Evolutionary conservation across 1,140 invertebrate species (phyloP).

Genomic region (Drosophila sp.): DNA sequence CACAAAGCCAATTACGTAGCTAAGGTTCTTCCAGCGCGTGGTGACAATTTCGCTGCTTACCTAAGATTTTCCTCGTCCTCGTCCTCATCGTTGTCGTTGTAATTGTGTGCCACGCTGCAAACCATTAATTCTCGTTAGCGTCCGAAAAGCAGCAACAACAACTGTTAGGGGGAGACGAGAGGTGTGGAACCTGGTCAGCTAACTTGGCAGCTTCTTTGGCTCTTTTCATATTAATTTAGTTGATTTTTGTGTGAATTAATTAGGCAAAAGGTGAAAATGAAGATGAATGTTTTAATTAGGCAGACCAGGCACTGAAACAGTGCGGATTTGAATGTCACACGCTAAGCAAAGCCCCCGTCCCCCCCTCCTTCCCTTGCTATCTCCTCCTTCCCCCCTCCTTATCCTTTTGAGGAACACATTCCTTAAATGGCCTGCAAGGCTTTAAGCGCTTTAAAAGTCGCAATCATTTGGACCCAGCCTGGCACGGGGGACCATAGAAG

Average conservation of each 20-base stretch:
- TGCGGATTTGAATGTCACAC: conserved; percentile 78
- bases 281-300: conserved; percentile 85
- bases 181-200: conserved; percentile 59
- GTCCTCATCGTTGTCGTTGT: conserved; percentile 55
- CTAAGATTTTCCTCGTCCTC: conserved; percentile 65
- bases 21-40: conserved; percentile 64
- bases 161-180: conserved; percentile 16
- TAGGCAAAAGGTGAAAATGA: conserved; percentile 85
- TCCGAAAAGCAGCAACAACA: conserved; percentile 66
- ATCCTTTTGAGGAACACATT: not conserved
- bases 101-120: conserved; percentile 84
- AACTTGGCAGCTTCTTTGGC: conserved; percentile 78
- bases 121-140: conserved; percentile 85
- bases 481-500: conserved; percentile 18
- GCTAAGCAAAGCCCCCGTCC: not conserved
- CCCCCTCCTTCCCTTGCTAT: not conserved
- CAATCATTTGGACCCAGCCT: conserved; percentile 7
- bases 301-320: conserved; percentile 44
- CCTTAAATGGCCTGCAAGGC: conserved; percentile 28
- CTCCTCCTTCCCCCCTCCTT: not conserved
- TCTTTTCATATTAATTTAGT: conserved; percentile 83
- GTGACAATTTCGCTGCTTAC: conserved; percentile 80
- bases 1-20: conserved; percentile 76
- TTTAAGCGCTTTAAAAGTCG: conserved; percentile 73
- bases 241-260: conserved; percentile 84